Base-by-base conservation (phyloP, 2,113 vertebrate genomes). In the Amphilophus citrinellus region DNA sequence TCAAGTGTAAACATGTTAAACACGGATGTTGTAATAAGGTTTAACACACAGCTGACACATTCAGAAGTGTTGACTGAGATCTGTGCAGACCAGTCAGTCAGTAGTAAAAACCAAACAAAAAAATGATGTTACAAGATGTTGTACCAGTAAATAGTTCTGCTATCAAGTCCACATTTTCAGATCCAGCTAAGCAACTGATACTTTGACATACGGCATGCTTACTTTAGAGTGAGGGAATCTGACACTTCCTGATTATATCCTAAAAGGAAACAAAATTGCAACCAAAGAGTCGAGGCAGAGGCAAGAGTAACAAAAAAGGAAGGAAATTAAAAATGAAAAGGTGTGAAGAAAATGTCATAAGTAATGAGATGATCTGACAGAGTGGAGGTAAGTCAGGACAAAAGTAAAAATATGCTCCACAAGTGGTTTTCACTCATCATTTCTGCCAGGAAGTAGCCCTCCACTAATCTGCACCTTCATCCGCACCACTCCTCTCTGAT, bases 281-380 rank as follows among this genome's bases (percentile, higher is more conserved):
- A 30, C 42, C 14, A 30, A 50, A 71, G 42, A 71, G 47, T 71
- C 44, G 18, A 53, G 24, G 2, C 50, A 71, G 22, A 71, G 42
- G 47, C 22, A 50, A 2, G 3, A 50, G 65, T 18, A 18, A 50
- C 22, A 50, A 22, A 0, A 44, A 30, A 11, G 5, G 11, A 14
- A 27, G 6, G 24, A 24, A 24, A 24, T 27, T 14, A 11, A 57
- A 76, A 58, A 6, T 14, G 14, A 50, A 50, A 53, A 73, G 44
- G 17, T 73, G 9, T 37, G 42, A 56, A 32, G 17, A 73, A 30
- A 73, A 53, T 30, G 0, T 53, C 32, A 15, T 5, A 15, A 35
- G 27, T 1, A n/a, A 13, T 61, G 27, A 42, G 27, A 60, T 82
- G n/a, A 53, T 58, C 4, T 58, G 18, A 30, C 17, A 13, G 24